Evolutionary conservation across 2,113 vertebrate species (phyloP).

Genomic region (Monarcha castaneiventris): DNA sequence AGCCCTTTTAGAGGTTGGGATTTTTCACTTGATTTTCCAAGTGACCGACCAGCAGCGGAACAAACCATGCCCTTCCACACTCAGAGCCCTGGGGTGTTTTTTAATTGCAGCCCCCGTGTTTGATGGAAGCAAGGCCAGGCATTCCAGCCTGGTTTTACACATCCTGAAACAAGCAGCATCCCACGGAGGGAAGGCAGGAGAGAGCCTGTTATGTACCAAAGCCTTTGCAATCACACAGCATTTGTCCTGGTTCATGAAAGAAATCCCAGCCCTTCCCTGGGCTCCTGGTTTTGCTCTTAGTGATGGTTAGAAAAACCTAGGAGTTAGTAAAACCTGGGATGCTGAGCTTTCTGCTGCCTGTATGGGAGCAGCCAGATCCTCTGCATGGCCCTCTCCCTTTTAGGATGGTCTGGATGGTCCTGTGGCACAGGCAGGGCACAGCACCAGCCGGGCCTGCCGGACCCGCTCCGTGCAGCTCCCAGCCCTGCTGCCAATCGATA

Average conservation of each 20-base stretch:
- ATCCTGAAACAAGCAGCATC: not conserved
- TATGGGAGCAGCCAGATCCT: not conserved
- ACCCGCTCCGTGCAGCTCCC: not conserved
- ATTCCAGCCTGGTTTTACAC: not conserved
- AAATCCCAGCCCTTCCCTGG: not conserved
- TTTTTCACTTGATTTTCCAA: not conserved
- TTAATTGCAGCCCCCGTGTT: not conserved
- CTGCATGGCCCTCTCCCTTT: not conserved
- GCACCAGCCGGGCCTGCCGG: accelerated
- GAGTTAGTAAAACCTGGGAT: not conserved
- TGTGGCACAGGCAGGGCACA: not conserved
- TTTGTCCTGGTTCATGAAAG: not conserved
- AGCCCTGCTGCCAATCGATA: slow-evolving; percentile 22
- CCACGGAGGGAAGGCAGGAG: not conserved
- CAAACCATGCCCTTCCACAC: not conserved
- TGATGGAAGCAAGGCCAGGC: not conserved
- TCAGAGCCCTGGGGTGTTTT: not conserved
- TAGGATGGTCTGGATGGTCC: not conserved
- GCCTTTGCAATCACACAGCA: not conserved
- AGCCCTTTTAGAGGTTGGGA: not conserved
- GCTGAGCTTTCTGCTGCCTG: not conserved
- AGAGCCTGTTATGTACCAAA: not conserved
- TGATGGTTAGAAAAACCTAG: not conserved
- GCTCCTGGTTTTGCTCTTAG: not conserved
- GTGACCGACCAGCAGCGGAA: not conserved